Evolutionary conservation across 2,888 invertebrate species (phyloP).

Genomic region (Phrixothrix hirtus): DNA sequence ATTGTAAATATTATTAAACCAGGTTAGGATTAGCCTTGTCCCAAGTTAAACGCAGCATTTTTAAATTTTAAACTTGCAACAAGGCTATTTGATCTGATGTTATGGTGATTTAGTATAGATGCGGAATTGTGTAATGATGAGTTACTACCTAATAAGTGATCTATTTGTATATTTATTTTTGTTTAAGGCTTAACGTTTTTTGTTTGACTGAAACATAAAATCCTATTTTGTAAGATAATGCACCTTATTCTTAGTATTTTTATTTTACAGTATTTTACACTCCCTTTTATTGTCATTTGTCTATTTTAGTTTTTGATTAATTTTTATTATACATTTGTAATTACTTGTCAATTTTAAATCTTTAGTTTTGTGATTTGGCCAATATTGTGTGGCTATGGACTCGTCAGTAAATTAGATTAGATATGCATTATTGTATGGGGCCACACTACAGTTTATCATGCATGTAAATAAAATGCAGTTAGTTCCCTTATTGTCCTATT

Average conservation of each 20-base stretch:
- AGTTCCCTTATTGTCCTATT: constrained; percentile 32
- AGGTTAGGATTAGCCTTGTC: constrained; percentile 41
- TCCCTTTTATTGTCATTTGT: background rate
- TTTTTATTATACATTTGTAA: background rate
- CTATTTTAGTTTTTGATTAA: background rate
- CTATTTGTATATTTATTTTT: constrained; percentile 19
- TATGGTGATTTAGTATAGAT: constrained; percentile 27
- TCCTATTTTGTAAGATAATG: constrained; percentile 11
- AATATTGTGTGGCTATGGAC: background rate
- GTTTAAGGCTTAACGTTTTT: constrained; percentile 25
- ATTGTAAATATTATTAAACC: constrained; percentile 45
- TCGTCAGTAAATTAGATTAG: constrained; percentile 19
- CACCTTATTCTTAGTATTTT: constrained; percentile 15
- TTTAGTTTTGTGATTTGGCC: background rate
- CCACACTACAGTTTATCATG: constrained; percentile 28
- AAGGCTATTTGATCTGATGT: constrained; percentile 27
- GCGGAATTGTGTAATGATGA: constrained; percentile 15
- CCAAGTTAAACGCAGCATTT: constrained; percentile 23
- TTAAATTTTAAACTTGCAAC: constrained; percentile 11
- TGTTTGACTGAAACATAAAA: constrained; percentile 26
- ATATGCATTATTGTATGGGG: constrained; percentile 30
- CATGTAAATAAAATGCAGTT: constrained; percentile 30
- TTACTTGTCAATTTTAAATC: background rate
- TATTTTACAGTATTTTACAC: constrained; percentile 24
- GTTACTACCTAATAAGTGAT: constrained; percentile 23